A percentile compares a stretch with the other conserved stretches of the same genome.
phyloP scores from a whole-genome alignment of 2,888 invertebrate genomes.

The Melanotus villosus region DNA sequence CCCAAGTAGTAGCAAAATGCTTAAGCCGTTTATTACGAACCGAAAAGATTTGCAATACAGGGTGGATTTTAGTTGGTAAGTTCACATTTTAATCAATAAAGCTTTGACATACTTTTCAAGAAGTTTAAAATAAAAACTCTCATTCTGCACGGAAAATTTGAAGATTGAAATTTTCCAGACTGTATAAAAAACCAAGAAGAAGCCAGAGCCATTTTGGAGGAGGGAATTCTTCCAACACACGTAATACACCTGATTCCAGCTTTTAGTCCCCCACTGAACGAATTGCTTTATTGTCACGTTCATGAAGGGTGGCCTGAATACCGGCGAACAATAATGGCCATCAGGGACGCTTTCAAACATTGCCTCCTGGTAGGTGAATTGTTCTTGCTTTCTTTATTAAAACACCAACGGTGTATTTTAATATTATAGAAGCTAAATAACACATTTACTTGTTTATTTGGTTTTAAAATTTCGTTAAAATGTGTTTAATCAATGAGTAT shows the following conservation, averaged over 20 bases:
- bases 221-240: constrained; percentile 71
- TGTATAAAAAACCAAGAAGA: constrained; percentile 68
- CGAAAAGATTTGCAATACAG: constrained; percentile 60
- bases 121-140: too few species aligned
- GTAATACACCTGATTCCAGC: constrained; percentile 69
- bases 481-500: too few species aligned
- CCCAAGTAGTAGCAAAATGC: constrained; percentile 52
- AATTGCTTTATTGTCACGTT: constrained; percentile 64
- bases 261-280: constrained; percentile 60
- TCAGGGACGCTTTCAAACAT: constrained; percentile 65
- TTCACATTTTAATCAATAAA: too few species aligned
- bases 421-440: not conserved
- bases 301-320: constrained; percentile 62
- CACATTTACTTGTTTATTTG: too few species aligned
- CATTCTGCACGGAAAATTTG: too few species aligned
- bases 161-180: too few species aligned
- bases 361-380: constrained; percentile 59
- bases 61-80: constrained; percentile 66
- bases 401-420: not conserved
- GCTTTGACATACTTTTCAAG: too few species aligned
- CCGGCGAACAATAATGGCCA: constrained; percentile 60
- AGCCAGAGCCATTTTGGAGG: constrained; percentile 67
- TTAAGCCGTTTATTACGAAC: constrained; percentile 61
- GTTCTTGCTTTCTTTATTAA: constrained; percentile 1
- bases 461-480: too few species aligned